Percentiles rank a stretch among this genome's conserved stretches.
phyloP scores from a whole-genome alignment of 1,140 invertebrate species.

The Drosophila busckii region DNA sequence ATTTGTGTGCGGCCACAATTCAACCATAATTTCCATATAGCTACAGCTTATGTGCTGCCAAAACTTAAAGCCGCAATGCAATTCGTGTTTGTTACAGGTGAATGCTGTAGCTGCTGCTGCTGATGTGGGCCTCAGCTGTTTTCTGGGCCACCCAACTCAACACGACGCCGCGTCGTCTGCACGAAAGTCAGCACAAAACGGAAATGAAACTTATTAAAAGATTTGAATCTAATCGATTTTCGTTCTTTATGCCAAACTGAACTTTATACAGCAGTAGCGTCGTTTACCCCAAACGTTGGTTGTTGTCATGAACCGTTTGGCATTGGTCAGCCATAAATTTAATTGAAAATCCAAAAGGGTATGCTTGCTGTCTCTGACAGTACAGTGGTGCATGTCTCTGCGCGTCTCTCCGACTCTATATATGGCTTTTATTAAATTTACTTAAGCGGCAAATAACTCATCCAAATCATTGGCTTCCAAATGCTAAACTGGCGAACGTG shows the following conservation, averaged over 20 bases:
- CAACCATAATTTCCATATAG: slow-evolving; percentile 62
- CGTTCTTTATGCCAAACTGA: slow-evolving; percentile 70
- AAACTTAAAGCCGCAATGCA: slow-evolving; percentile 46
- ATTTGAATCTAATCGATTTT: slow-evolving; percentile 78
- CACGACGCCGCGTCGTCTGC: slow-evolving; percentile 16
- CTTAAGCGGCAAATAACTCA: slow-evolving; percentile 47
- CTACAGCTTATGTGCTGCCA: slow-evolving; percentile 56
- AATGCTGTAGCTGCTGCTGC: too few species aligned
- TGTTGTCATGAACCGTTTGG: background rate
- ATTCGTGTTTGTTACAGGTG: slow-evolving; percentile 50
- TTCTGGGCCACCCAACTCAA: background rate
- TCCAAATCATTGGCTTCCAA: slow-evolving; percentile 49
- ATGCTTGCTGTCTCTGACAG: slow-evolving; percentile 61
- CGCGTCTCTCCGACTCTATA: slow-evolving; percentile 9
- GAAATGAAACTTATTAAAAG: slow-evolving; percentile 78
- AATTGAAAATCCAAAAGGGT: slow-evolving; percentile 67
- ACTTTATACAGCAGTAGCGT: slow-evolving; percentile 38
- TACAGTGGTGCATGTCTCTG: slow-evolving; percentile 20
- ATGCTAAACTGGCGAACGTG: slow-evolving; percentile 53
- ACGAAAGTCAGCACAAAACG: slow-evolving; percentile 68
- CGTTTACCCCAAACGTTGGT: background rate
- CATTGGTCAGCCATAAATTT: slow-evolving; percentile 67
- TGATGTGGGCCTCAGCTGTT: too few species aligned
- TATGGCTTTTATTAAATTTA: slow-evolving; percentile 66
- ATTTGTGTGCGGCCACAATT: slow-evolving; percentile 61